phyloP scores from a whole-genome alignment of 2,888 invertebrate genomes.

The Eupithecia abbreviata region DNA sequence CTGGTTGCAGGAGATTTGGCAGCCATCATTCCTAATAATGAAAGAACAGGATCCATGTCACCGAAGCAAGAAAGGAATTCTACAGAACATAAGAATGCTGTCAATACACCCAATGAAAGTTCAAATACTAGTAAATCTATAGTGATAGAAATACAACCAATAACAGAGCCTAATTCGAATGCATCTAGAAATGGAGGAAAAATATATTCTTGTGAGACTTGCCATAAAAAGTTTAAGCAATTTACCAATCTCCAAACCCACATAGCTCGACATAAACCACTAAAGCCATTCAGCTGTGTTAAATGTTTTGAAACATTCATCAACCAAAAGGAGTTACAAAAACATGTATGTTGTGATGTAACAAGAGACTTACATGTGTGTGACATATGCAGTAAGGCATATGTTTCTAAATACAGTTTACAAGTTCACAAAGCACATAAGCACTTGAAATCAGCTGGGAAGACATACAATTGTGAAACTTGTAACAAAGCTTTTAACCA shows the following conservation, averaged over 20 bases:
- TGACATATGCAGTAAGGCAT: conserved; percentile 29
- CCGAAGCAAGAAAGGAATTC: conserved; percentile 25
- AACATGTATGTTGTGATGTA: conserved; percentile 13
- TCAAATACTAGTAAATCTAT: background rate
- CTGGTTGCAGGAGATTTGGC: conserved; percentile 14
- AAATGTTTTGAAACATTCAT: conserved; percentile 18
- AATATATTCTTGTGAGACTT: conserved; percentile 17
- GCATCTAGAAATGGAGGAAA: conserved; percentile 5
- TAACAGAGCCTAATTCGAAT: background rate
- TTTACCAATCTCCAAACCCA: conserved; percentile 16
- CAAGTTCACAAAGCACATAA: conserved; percentile 28
- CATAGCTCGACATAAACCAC: background rate
- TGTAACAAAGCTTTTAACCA: conserved; percentile 36
- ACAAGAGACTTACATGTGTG: conserved; percentile 14
- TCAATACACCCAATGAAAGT: background rate
- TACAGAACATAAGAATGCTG: conserved; percentile 11
- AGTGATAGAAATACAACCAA: conserved; percentile 1
- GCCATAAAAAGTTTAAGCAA: conserved; percentile 21
- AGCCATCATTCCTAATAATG: conserved; percentile 11
- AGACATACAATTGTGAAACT: conserved; percentile 27
- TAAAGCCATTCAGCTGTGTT: conserved; percentile 12
- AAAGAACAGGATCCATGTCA: conserved; percentile 2
- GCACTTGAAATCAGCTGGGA: conserved; percentile 24
- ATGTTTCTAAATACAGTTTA: conserved; percentile 32
- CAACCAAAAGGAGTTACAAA: conserved; percentile 16